These are phyloP conservation scores for Pipistrellus pygmaeus DNA, from an alignment of 2,797 vertebrate genomes.

Conservation along the genomic window DNA sequence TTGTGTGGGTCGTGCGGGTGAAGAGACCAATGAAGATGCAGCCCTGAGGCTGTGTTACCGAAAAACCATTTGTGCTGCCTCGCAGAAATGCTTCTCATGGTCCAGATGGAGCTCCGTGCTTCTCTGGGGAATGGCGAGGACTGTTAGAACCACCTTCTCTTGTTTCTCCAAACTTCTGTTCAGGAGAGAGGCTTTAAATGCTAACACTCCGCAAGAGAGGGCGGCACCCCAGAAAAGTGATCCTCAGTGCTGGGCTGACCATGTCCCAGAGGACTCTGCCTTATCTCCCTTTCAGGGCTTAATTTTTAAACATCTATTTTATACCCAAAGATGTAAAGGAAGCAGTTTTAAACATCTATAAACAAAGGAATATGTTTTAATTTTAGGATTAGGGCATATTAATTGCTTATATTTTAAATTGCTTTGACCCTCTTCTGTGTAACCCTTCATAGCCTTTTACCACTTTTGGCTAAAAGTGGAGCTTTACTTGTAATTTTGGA, in stretches of 20 bases:
- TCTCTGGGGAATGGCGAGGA: background rate
- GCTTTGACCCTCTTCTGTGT: background rate
- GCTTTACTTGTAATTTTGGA: background rate
- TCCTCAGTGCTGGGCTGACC: background rate
- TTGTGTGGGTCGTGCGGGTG: background rate
- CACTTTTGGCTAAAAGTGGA: background rate
- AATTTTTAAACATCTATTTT: constrained; percentile 8
- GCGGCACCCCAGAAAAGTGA: background rate
- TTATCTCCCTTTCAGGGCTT: background rate
- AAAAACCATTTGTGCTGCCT: background rate
- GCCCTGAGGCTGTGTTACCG: background rate
- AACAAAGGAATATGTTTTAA: constrained; percentile 17
- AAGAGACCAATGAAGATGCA: background rate
- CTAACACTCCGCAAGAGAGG: background rate
- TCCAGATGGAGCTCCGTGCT: background rate
- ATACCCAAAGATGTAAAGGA: background rate
- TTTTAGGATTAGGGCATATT: constrained; percentile 34
- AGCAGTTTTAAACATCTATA: background rate
- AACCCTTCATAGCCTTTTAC: background rate
- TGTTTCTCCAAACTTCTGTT: background rate
- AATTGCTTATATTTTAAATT: constrained; percentile 29
- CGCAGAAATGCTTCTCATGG: background rate
- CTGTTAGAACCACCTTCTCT: background rate
- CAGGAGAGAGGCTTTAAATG: background rate
- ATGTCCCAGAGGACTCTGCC: accelerated